Base-by-base conservation (phyloP, 2,888 invertebrate species). In the Caenorhabditis sp. region DNA sequence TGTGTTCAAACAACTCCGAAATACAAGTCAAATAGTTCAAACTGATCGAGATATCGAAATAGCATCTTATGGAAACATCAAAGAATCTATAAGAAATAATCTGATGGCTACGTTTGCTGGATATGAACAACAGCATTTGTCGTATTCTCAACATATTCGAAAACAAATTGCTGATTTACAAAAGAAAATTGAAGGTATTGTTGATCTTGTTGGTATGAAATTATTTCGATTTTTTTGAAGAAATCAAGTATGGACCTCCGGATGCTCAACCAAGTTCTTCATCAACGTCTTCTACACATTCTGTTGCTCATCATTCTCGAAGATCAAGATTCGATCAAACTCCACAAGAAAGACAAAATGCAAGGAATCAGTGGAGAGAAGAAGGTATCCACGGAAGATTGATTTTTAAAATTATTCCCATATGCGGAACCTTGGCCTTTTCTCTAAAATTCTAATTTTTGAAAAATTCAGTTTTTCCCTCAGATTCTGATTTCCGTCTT, bases 91-190 rank as follows among this genome's bases (percentile, higher is more conserved):
- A 2, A 14, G 66, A 49, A 50, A 23, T 24, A 69, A 59, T 51
- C 36, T 74, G 6, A 23, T 54, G 51, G 69, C 73, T 37, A 89
- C 89, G 68, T 94, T 94, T 86, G 93, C 94, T 84, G 92, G 92
- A 89, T 94, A 95, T 86, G 93, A 95, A 89, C 92, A 93, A 51
- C 97, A 99, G 88, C 97, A 99, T 90, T 93, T 95, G 89, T 94
- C 95, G 14, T 76, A 60, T 62, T 55, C 69, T 0, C 37, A 63
- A 24, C 75, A 75, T 36, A 64, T 66, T 43, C 61, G 53, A 6
- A 37, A 49, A 37, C 53, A 67, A 21, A 75, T 75, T 43, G 67
- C 66, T 1, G 62, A 58, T 5, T 12, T 64, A 21, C 63, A 76
- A 21, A 19, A 63, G 31, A 59, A 61, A 43, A 70, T 66, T 31